These are phyloP conservation scores for Aphodius granarius DNA, from an alignment of 2,888 invertebrate genomes.

Conservation along the genomic window DNA sequence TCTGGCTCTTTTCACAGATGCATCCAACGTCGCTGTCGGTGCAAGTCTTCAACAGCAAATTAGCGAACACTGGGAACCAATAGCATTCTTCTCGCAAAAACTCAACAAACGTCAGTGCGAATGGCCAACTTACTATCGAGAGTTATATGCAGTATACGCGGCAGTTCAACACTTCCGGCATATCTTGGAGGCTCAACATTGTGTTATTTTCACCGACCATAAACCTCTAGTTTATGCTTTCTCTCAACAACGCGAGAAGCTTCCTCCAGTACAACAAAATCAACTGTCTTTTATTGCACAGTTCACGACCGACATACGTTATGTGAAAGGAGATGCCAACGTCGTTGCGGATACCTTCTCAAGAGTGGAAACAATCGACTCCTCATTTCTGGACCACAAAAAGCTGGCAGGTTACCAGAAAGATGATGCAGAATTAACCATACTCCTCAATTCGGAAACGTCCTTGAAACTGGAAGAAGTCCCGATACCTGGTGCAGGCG, in stretches of 20 bases:
- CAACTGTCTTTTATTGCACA: slow-evolving; percentile 30
- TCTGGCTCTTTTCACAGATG: no score
- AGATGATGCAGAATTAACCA: not conserved
- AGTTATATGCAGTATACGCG: slow-evolving; percentile 28
- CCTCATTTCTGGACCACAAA: not conserved
- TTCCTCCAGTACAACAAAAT: slow-evolving; percentile 23
- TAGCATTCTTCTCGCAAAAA: slow-evolving; percentile 41
- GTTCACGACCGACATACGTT: slow-evolving; percentile 25
- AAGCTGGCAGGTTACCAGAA: not conserved
- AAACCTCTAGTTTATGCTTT: slow-evolving; percentile 24
- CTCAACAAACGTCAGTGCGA: slow-evolving; percentile 42
- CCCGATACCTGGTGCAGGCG: no score
- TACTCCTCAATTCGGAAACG: no score
- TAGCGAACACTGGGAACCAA: not conserved
- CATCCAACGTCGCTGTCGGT: no score
- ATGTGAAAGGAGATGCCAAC: slow-evolving; percentile 25
- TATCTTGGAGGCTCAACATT: slow-evolving; percentile 24
- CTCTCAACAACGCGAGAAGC: slow-evolving; percentile 17
- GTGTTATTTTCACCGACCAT: slow-evolving; percentile 28
- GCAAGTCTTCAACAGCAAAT: not conserved
- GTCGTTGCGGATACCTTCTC: slow-evolving; percentile 24
- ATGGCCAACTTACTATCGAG: slow-evolving; percentile 30
- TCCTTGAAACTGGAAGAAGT: no score
- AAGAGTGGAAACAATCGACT: not conserved
- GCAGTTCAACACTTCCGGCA: slow-evolving; percentile 26